phyloP scores from a whole-genome alignment of 2,888 invertebrate species.

The Eledone cirrhosa region DNA sequence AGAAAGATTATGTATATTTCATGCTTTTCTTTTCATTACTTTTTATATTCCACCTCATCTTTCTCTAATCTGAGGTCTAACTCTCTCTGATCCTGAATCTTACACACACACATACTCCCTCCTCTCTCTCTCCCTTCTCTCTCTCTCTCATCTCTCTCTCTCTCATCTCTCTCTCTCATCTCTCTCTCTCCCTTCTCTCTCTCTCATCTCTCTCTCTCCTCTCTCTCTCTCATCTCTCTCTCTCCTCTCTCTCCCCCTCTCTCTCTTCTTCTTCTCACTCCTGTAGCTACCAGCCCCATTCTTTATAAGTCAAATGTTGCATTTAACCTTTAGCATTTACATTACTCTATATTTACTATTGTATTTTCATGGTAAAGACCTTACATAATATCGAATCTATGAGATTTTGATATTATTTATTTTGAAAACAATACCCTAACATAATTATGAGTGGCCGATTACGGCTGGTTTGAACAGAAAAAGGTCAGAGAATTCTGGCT shows the following conservation, averaged over 20 bases:
- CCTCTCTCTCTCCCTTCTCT: constrained; percentile 29
- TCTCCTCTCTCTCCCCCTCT: not conserved
- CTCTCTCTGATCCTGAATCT: not conserved
- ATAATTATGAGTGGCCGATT: too few relatives aligned
- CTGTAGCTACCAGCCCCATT: not conserved
- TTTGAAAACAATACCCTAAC: too few relatives aligned
- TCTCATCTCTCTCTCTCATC: not conserved
- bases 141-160: not conserved
- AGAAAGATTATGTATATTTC: too few relatives aligned
- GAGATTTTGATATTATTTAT: too few relatives aligned
- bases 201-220: constrained; percentile 14
- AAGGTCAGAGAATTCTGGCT: too few relatives aligned
- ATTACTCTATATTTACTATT: too few relatives aligned
- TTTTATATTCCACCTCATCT: not conserved
- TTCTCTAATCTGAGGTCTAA: not conserved
- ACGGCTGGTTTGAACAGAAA: too few relatives aligned
- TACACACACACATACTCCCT: constrained; percentile 22
- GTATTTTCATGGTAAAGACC: too few relatives aligned
- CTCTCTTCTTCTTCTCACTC: not conserved
- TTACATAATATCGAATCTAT: too few relatives aligned
- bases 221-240: not conserved
- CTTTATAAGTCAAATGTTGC: too few relatives aligned
- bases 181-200: not conserved
- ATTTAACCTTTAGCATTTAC: too few relatives aligned
- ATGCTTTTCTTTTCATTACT: not conserved